These are phyloP conservation scores for Latrodectus geometricus DNA, from an alignment of 1,140 invertebrate species.

Conservation along the genomic window DNA sequence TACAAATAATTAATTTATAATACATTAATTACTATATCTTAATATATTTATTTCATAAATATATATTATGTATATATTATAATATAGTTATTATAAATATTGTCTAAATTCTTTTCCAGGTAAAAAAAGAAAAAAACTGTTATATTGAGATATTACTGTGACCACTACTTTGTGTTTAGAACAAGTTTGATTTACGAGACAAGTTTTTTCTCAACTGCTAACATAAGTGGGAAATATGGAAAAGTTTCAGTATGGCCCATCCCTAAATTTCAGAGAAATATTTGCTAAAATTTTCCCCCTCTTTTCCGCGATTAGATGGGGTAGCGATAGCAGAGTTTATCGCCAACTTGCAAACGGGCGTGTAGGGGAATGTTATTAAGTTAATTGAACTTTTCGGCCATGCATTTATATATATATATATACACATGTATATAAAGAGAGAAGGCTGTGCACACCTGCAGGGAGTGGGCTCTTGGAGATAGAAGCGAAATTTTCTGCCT, in stretches of 20 bases:
- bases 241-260: background rate
- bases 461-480: background rate
- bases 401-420: background rate
- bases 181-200: background rate
- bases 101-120: no score
- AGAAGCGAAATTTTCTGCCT: slow-evolving; percentile 40
- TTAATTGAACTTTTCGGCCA: slow-evolving; percentile 43
- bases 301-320: slow-evolving; percentile 24
- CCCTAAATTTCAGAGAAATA: slow-evolving; percentile 21
- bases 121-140: no score
- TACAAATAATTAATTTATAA: no score
- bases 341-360: slow-evolving; percentile 7
- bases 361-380: slow-evolving; percentile 41
- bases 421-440: background rate
- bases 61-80: no score
- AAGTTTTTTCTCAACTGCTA: background rate
- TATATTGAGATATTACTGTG: no score
- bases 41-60: no score
- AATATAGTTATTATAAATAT: no score
- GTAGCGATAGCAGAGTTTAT: slow-evolving; percentile 21
- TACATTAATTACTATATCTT: no score
- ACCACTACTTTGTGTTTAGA: no score
- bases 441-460: background rate
- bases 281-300: slow-evolving; percentile 31
- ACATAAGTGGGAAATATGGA: no score